Evolutionary conservation across 2,888 invertebrate species (phyloP).

Genomic region (Ashinkailepas kermadecensis): DNA sequence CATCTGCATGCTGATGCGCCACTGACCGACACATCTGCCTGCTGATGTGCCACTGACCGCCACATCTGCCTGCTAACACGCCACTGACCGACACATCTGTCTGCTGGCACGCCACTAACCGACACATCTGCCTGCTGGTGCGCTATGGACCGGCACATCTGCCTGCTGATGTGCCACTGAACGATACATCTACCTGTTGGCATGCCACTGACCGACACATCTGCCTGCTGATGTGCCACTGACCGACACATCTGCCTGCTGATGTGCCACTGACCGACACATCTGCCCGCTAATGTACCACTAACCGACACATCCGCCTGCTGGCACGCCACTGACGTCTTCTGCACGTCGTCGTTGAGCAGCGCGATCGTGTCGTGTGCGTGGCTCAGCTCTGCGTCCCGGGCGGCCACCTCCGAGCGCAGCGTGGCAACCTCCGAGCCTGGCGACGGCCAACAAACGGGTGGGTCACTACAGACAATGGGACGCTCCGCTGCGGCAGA

Average conservation of each 20-base stretch:
- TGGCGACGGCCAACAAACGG: neutral
- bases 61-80: neutral
- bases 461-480: neutral
- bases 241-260: too few relatives aligned
- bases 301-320: conserved; percentile 2
- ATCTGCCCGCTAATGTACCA: too few relatives aligned
- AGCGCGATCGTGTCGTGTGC: neutral
- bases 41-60: neutral
- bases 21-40: too few relatives aligned
- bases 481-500: too few relatives aligned
- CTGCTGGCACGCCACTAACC: too few relatives aligned
- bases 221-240: too few relatives aligned
- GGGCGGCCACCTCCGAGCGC: conserved; percentile 13
- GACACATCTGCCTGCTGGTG: too few relatives aligned
- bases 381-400: conserved; percentile 9
- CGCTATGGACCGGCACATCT: neutral
- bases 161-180: neutral
- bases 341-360: conserved; percentile 11
- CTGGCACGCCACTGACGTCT: neutral
- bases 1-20: too few relatives aligned
- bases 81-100: neutral
- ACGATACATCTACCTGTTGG: too few relatives aligned
- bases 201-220: too few relatives aligned
- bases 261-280: too few relatives aligned
- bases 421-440: neutral